These are phyloP conservation scores for Mastigias papua DNA, from an alignment of 30 jellyfish, hydroid and myxozoan species.

Conservation along the genomic window DNA sequence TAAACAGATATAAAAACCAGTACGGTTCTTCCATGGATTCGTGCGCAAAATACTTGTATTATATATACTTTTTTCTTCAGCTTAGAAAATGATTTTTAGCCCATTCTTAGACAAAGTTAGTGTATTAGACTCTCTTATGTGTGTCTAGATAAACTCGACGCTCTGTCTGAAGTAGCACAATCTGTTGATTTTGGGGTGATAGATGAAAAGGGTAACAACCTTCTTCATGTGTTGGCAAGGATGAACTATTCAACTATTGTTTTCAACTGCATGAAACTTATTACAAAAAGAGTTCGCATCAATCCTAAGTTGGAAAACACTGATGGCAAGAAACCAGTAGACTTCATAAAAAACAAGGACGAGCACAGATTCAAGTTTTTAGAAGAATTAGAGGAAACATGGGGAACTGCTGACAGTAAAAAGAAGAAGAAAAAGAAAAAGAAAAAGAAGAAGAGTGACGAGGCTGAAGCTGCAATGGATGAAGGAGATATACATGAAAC, in stretches of 20 bases:
- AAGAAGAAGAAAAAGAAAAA: slow-evolving; percentile 57
- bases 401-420: background rate
- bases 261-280: slow-evolving; percentile 30
- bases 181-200: slow-evolving; percentile 26
- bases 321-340: slow-evolving; percentile 40
- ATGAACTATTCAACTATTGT: slow-evolving; percentile 2
- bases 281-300: slow-evolving; percentile 13
- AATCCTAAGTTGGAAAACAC: slow-evolving; percentile 38
- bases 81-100: too few species aligned
- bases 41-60: too few species aligned
- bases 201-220: slow-evolving; percentile 56
- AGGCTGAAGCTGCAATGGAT: background rate
- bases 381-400: slow-evolving; percentile 27
- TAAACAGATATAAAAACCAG: too few species aligned
- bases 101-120: too few species aligned
- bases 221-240: slow-evolving; percentile 71
- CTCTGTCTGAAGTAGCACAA: slow-evolving; percentile 23
- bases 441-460: slow-evolving; percentile 56
- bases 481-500: background rate
- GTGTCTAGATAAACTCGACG: slow-evolving; percentile 38
- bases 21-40: too few species aligned
- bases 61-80: too few species aligned
- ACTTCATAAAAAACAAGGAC: background rate
- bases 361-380: slow-evolving; percentile 48
- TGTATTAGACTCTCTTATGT: too few species aligned